Evolutionary conservation across 1,140 invertebrate genomes (phyloP).

Genomic region (Lordiphosa stackelbergi): DNA sequence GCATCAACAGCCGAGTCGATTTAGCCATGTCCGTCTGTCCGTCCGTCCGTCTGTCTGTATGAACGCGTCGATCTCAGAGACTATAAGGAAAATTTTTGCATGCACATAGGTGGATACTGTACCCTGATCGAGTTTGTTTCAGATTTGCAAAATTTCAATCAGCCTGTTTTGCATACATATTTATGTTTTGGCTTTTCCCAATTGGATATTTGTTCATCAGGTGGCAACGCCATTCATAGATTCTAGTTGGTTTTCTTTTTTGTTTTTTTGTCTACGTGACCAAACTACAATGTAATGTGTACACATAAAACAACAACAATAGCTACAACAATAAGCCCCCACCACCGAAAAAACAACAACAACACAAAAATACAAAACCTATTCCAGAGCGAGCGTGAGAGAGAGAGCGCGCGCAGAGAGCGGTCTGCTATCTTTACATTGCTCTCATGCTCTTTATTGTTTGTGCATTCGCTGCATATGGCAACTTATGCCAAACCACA

Average conservation of each 20-base stretch:
- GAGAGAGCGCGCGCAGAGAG: slow-evolving; percentile 10
- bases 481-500: slow-evolving; percentile 58
- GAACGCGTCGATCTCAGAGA: too few species aligned
- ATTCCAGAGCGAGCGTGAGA: slow-evolving; percentile 13
- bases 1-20: too few species aligned
- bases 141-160: too few species aligned
- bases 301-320: slow-evolving; percentile 42
- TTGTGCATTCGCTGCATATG: slow-evolving; percentile 59
- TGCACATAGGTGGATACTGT: too few species aligned
- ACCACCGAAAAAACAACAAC: slow-evolving; percentile 11
- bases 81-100: too few species aligned
- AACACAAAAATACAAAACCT: slow-evolving; percentile 1
- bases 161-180: background rate
- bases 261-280: slow-evolving; percentile 65
- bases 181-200: slow-evolving; percentile 29
- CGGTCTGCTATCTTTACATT: slow-evolving; percentile 18
- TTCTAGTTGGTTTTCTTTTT: slow-evolving; percentile 17
- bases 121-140: too few species aligned
- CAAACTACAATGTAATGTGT: slow-evolving; percentile 45
- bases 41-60: too few species aligned
- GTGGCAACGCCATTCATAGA: slow-evolving; percentile 56
- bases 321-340: slow-evolving; percentile 1
- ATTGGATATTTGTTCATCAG: slow-evolving; percentile 36
- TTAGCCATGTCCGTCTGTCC: too few species aligned
- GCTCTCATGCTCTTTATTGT: slow-evolving; percentile 29